phyloP scores from a whole-genome alignment of 1,140 invertebrate genomes.

The Atta cephalotes region DNA sequence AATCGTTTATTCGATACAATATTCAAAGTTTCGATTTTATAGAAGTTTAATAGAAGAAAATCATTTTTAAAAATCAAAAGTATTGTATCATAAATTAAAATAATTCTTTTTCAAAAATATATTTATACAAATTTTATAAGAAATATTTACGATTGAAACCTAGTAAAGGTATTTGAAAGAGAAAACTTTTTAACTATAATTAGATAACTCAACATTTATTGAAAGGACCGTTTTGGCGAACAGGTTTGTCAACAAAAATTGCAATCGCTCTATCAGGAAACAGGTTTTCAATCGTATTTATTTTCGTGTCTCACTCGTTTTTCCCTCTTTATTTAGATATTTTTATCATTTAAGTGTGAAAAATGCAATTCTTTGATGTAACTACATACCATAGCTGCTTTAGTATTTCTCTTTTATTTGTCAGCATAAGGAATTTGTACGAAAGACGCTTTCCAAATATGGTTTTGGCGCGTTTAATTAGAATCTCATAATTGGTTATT shows the following conservation, averaged over 20 bases:
- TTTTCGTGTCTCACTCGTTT: neutral
- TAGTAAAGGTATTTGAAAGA: neutral
- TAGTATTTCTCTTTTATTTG: slow-evolving; percentile 23
- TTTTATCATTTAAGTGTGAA: slow-evolving; percentile 22
- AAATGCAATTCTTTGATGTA: slow-evolving; percentile 25
- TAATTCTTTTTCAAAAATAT: neutral
- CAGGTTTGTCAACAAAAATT: slow-evolving; percentile 50
- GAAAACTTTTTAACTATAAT: neutral
- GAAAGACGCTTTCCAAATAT: slow-evolving; percentile 51
- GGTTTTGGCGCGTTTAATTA: slow-evolving; percentile 49
- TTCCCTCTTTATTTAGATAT: neutral
- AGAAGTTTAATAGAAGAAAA: neutral
- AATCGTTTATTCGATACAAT: neutral
- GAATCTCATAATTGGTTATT: slow-evolving; percentile 51
- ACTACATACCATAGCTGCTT: neutral
- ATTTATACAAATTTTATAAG: neutral
- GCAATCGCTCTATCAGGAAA: slow-evolving; percentile 18
- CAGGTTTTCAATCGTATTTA: slow-evolving; percentile 12
- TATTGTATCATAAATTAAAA: neutral
- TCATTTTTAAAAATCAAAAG: neutral
- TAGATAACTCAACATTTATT: neutral
- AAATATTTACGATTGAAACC: neutral
- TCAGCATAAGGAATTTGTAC: slow-evolving; percentile 54
- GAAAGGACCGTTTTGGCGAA: slow-evolving; percentile 24
- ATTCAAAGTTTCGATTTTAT: neutral